These are phyloP conservation scores for Phalacrocorax pelagicus DNA, from an alignment of 2,113 vertebrate genomes.

Conservation along the genomic window DNA sequence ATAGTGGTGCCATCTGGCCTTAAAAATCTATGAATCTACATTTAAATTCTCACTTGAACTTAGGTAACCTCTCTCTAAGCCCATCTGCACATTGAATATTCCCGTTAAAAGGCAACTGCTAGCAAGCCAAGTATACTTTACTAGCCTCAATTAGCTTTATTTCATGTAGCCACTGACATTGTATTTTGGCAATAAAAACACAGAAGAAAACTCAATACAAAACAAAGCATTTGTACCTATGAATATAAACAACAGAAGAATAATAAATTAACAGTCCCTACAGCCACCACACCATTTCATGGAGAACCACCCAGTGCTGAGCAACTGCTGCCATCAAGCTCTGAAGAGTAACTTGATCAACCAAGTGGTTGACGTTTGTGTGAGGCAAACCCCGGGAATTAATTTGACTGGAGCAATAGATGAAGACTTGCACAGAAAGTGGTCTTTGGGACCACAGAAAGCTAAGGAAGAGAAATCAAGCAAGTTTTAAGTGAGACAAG, in stretches of 20 bases:
- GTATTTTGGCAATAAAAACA: neutral
- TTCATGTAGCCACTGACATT: neutral
- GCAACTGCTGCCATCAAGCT: accelerated
- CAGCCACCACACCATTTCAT: neutral
- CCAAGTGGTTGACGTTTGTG: neutral
- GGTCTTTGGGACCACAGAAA: neutral
- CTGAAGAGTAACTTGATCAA: neutral
- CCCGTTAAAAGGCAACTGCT: neutral
- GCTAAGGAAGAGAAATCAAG: neutral
- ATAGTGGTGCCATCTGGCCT: conserved; percentile 22
- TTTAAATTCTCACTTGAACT: conserved; percentile 33
- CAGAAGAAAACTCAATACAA: neutral
- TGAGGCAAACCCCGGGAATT: neutral
- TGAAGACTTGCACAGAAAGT: neutral
- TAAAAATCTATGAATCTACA: neutral
- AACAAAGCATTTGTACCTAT: neutral
- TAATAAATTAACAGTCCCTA: neutral
- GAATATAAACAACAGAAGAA: neutral
- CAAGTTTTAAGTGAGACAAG: neutral
- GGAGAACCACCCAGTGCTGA: neutral
- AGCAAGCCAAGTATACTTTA: neutral
- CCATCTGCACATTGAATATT: conserved; percentile 15
- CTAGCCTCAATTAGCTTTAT: neutral
- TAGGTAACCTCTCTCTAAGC: neutral
- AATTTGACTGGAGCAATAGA: neutral